phyloP scores from a whole-genome alignment of 2,113 vertebrate species.

The Cyphomyrus plagiostoma region DNA sequence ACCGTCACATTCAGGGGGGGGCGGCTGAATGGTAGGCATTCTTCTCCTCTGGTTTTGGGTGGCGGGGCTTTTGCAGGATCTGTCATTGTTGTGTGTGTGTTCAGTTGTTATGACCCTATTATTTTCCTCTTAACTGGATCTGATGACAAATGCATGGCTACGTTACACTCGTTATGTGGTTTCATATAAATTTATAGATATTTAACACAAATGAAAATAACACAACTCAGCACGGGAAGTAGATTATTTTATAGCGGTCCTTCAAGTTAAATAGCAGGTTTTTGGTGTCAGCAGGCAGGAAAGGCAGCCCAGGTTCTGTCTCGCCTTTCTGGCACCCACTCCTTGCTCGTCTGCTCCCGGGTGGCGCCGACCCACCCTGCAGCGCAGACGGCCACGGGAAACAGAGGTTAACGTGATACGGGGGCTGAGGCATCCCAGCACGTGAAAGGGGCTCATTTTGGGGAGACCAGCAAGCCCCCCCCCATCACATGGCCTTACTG shows the following conservation, averaged over 20 bases:
- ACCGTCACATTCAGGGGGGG: neutral
- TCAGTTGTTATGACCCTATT: constrained; percentile 33
- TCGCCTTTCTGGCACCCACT: constrained; percentile 75
- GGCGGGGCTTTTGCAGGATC: neutral
- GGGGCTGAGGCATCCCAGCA: constrained; percentile 71
- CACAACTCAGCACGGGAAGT: neutral
- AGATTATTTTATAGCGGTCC: neutral
- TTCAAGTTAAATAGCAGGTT: neutral
- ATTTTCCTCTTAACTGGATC: neutral
- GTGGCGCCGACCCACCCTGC: constrained; percentile 77
- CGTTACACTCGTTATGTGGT: neutral
- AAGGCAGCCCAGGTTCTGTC: constrained; percentile 67
- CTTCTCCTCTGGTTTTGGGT: neutral
- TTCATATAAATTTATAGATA: neutral
- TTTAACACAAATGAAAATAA: neutral
- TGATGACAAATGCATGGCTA: neutral
- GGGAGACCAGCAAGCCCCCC: constrained; percentile 20
- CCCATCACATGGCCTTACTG: constrained; percentile 51
- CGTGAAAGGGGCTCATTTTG: constrained; percentile 61
- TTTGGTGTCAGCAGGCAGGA: constrained; percentile 19
- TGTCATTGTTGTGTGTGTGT: constrained; percentile 15
- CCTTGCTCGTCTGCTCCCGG: constrained; percentile 74
- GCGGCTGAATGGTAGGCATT: neutral
- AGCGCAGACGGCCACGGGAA: constrained; percentile 63
- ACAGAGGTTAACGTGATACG: constrained; percentile 76